Evolutionary conservation across 2,113 vertebrate species (phyloP), one percentile per base, ranked within the genome.

Genomic region (Machaerirhynchus nigripectus): DNA sequence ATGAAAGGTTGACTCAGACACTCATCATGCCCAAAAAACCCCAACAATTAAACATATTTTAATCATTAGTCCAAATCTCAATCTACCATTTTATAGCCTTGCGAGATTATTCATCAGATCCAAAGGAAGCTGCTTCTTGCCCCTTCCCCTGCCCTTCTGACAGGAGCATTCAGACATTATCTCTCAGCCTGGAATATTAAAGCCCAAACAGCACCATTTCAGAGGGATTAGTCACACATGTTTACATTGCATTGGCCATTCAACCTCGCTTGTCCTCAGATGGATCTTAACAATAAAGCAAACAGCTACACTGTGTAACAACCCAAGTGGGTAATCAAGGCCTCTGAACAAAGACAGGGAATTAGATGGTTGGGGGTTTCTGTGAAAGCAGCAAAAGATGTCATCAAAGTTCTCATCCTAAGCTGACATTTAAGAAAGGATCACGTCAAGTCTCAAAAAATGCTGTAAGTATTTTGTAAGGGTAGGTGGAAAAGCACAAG

Each of bases 211-310:
- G 83, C 63, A 65, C 74, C 92, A 61, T 33, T 70, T 69, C 95
- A 89, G 88, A 78, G 9, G 26, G 65, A 96, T 94, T 90, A 94
- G 93, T 95, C 31, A 65, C 86, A 88, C 70, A 4, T 80, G 89
- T 97, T 97, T 80, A 89, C 80, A 89, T 26, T 80, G 75, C 80
- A 21, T 11, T 73, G 81, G 70, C 86, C 85, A 95, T 95, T 95
- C 94, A 95, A 35, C 79, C 84, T 21, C 11, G 1, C 92, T 94
- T 88, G 92, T 89, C 85, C 81, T 93, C 88, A 85, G 85, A 93
- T 85, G 92, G 80, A 83, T 95, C 70, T 89, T 30, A 89, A 89
- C 89, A 96, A 89, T 86, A 78, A 89, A 86, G 84, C 83, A 91
- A 96, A 94, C 57, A 93, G 85, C 82, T 80, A 89, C 78, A 26